Evolutionary conservation across 2,888 invertebrate genomes (phyloP), one percentile per base, ranked within the genome.

Genomic region (Drosophila subsilvestris): DNA sequence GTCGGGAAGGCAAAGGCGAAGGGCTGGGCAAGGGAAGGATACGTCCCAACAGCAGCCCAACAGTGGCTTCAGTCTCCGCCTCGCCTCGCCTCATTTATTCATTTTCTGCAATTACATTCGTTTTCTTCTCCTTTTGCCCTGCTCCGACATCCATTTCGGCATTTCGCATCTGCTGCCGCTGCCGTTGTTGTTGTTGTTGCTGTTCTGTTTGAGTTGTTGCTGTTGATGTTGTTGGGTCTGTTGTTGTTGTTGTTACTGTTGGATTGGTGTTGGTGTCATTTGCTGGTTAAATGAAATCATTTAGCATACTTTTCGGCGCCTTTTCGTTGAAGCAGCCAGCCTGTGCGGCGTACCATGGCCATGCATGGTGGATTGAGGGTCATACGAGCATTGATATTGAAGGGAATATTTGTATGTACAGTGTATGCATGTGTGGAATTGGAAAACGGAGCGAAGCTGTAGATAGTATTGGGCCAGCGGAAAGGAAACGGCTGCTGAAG

Each of bases 21-120:
- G 5, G 32, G 12, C 12, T n/a, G 0, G 12, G 5, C 12, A 5
- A 5, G 32, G 4, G 10, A 2, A 29, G 29, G 32, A 37, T 37
- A 37, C 51, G 22, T 22, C 54, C 27, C 32, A 44, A 29, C 9
- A 29, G n/a, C 2, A 44, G 37, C 47, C 63, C 44, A 44, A n/a
- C 48, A 43, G 43, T 43, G 69, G 74, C 61, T 54, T 42, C 60
- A 53, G 10, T 10, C 48, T 45, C 47, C 9, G 22, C 29, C 17
- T 29, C 29, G n/a, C 14, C n/a, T 60, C 18, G 67, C 54, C 68
- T 69, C 75, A 86, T 86, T 76, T 79, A 84, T 83, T 86, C 87
- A 86, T 86, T 86, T 86, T 77, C 71, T 86, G 81, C 82, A 82
- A 82, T 82, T 82, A 86, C 86, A 84, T 75, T 86, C 59, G 54